A percentile compares a stretch with the other conserved stretches of the same genome.
phyloP scores from a whole-genome alignment of 2,888 invertebrate species.

The Pollenia amentaria region DNA sequence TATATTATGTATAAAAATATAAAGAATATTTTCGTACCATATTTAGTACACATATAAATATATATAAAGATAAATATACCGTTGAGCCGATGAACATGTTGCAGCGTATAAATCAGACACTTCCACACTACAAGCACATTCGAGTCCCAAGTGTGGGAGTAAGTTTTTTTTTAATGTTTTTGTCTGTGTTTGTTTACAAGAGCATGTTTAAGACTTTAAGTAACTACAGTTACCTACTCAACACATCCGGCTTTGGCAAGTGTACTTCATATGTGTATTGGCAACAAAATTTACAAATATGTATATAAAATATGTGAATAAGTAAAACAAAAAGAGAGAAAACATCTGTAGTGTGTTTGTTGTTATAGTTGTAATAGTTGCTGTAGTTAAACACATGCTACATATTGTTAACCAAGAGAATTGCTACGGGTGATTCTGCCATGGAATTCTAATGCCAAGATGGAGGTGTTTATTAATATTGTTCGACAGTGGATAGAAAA shows the following conservation, averaged over 20 bases:
- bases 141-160: not conserved
- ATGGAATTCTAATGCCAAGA: not conserved
- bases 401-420: constrained; percentile 24
- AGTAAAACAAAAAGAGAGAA: not conserved
- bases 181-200: not conserved
- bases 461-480: constrained; percentile 31
- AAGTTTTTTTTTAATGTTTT: not conserved
- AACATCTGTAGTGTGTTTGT: not conserved
- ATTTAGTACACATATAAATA: too few relatives aligned
- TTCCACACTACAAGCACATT: not conserved
- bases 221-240: constrained; percentile 47
- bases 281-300: not conserved
- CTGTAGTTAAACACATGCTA: constrained; percentile 38
- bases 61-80: not conserved
- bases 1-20: constrained; percentile 1
- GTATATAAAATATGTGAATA: not conserved
- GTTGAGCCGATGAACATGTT: constrained; percentile 41
- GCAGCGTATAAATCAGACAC: not conserved
- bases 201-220: constrained; percentile 30
- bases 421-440: not conserved
- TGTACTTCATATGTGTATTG: not conserved
- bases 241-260: constrained; percentile 34
- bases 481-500: not conserved
- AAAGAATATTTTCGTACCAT: not conserved
- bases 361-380: not conserved